These are phyloP conservation scores for Spisula subtruncata DNA, from an alignment of 2,888 invertebrate species.

Conservation along the genomic window DNA sequence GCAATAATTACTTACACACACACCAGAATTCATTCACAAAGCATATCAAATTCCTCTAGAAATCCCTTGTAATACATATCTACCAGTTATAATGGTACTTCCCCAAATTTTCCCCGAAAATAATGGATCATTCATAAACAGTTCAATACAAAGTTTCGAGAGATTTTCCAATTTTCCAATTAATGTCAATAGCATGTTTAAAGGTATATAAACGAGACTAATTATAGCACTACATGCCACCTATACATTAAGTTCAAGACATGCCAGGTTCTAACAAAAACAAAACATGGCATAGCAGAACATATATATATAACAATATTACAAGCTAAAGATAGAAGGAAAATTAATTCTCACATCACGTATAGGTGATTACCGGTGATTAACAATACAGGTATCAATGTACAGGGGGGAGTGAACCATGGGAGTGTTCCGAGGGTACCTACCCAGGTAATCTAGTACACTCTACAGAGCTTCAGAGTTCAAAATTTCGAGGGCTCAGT, in stretches of 20 bases:
- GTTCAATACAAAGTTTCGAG: neutral
- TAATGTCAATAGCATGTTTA: neutral
- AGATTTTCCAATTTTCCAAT: neutral
- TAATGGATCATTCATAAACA: neutral
- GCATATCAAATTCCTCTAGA: neutral
- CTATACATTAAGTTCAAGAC: conserved; percentile 1
- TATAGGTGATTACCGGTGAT: conserved; percentile 12
- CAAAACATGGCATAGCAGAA: conserved; percentile 11
- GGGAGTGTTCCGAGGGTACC: neutral
- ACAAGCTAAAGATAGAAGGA: conserved; percentile 26
- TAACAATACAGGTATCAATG: conserved; percentile 23
- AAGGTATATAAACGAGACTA: neutral
- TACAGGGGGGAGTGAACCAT: neutral
- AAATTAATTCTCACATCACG: conserved; percentile 34
- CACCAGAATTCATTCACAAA: neutral
- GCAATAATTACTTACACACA: neutral
- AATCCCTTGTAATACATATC: neutral
- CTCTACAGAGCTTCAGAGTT: neutral
- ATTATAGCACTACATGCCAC: neutral
- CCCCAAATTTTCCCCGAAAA: neutral
- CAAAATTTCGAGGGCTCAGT: too few relatives aligned
- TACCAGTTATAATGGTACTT: neutral
- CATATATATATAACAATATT: too few relatives aligned
- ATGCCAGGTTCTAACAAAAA: neutral
- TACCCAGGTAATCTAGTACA: neutral